Evolutionary conservation across 2,797 vertebrate genomes (phyloP).

Genomic region (Buphagus erythrorhynchus): DNA sequence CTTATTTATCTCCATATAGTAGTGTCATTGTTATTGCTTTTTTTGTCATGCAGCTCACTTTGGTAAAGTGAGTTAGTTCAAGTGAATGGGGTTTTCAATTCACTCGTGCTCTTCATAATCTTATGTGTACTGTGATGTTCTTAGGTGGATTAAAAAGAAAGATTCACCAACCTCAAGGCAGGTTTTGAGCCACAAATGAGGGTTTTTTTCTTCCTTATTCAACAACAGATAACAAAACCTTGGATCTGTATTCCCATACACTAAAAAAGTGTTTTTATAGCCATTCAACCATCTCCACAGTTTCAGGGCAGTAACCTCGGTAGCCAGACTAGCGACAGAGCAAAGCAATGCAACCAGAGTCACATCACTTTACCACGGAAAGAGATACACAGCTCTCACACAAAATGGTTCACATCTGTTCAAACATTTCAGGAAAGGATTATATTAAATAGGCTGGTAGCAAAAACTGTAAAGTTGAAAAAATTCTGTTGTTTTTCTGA

Average conservation of each 20-base stretch:
- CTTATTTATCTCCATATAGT: not conserved
- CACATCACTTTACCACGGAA: not conserved
- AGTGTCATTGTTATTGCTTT: not conserved
- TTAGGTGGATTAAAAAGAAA: not conserved
- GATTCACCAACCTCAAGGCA: not conserved
- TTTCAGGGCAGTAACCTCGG: not conserved
- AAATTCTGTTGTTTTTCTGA: not conserved
- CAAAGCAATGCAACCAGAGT: not conserved
- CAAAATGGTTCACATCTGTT: not conserved
- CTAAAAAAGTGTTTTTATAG: not conserved
- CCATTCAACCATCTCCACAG: not conserved
- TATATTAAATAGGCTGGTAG: not conserved
- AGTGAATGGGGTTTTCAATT: not conserved
- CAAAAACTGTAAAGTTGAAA: not conserved
- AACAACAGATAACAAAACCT: not conserved
- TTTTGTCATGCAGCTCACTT: not conserved
- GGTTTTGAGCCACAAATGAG: not conserved
- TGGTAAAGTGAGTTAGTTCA: not conserved
- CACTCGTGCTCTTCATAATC: not conserved
- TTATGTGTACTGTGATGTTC: fast-evolving
- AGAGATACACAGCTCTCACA: not conserved
- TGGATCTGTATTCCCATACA: not conserved
- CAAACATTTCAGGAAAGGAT: not conserved
- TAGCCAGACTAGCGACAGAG: not conserved
- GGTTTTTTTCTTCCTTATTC: not conserved